Evolutionary conservation across 2,797 vertebrate genomes (phyloP), one percentile per base, ranked within the genome.

Genomic region (Myoxocephalus aenaeus): DNA sequence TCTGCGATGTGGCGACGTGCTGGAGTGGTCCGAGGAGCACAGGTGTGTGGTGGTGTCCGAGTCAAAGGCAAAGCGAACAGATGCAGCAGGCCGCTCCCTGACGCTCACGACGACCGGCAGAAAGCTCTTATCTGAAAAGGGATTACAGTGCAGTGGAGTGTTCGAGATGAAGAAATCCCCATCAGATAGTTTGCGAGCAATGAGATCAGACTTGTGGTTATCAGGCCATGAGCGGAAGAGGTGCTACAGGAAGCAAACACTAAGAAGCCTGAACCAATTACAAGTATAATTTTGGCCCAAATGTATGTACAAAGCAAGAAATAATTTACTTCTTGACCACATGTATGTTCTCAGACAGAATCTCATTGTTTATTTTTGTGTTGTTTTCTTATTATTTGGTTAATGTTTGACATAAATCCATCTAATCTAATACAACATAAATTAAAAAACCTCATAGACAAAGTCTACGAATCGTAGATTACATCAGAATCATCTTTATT

Each of bases 11-110:
- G 95, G 95, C 29, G 91, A 93, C 18, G 22, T 14, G 0, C 78
- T 95, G 81, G 86, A 92, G 85, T 92, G 94, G 90, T 93, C 93
- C 20, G 87, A 92, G 70, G 93, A 94, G 32, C 87, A 88, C 77
- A 91, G 94, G 95, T 96, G 71, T 51, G 87, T 89, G 51, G 53
- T 27, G 1, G 22, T 5, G 50, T 13, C 2, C 9, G 5, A 53
- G 11, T 27, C 51, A 3, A 7, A 22, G 50, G 13, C 50, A 6
- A 25, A 6, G 32, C 11, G 0, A 54, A 50, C 46, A 61, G 20
- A 54, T 15, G 22, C 2, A 36, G 20, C 3, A 32, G 46, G 5
- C 44, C 14, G 42, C 14, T 44, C 42, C 42, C 14, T 6, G 2
- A 6, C 14, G 14, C 14, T 44, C 42, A 14, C 14, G 14, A 6